phyloP scores from a whole-genome alignment of 2,888 invertebrate genomes.

The Parelbella ahira region DNA sequence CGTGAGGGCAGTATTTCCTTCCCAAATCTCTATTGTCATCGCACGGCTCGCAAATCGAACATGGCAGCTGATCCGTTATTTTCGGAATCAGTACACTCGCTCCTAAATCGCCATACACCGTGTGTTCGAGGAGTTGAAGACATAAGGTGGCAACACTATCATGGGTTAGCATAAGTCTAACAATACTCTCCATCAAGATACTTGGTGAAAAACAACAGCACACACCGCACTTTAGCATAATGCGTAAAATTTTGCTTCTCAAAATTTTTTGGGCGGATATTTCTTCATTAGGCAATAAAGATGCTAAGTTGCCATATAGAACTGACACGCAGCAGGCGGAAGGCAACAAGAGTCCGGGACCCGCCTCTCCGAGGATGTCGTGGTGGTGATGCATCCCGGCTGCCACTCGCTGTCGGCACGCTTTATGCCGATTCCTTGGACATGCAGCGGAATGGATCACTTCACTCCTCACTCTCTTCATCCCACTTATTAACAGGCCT shows the following conservation, averaged over 20 bases:
- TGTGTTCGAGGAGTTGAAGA: constrained; percentile 78
- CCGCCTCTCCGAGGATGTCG: constrained; percentile 75
- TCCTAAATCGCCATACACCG: constrained; percentile 81
- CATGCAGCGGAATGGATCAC: constrained; percentile 79
- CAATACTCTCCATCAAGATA: constrained; percentile 68
- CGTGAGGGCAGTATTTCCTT: constrained; percentile 51
- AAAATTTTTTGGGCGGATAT: constrained; percentile 56
- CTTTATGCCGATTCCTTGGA: constrained; percentile 71
- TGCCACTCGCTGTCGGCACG: constrained; percentile 63
- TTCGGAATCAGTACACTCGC: constrained; percentile 57
- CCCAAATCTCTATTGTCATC: constrained; percentile 47
- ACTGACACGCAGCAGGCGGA: constrained; percentile 79
- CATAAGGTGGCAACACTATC: constrained; percentile 57
- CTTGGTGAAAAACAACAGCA: constrained; percentile 83
- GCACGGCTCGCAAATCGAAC: constrained; percentile 62
- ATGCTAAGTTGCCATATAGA: constrained; percentile 75
- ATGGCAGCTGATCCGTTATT: constrained; percentile 63
- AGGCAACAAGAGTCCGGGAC: constrained; percentile 27
- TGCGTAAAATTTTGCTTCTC: constrained; percentile 71
- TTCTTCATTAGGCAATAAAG: constrained; percentile 67
- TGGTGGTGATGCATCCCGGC: constrained; percentile 81
- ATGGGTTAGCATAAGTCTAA: constrained; percentile 68
- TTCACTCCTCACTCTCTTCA: constrained; percentile 80
- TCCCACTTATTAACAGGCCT: constrained; percentile 75
- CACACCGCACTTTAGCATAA: constrained; percentile 79